These are phyloP conservation scores for Channallabes apus DNA, from an alignment of 2,797 vertebrate genomes.

Conservation along the genomic window DNA sequence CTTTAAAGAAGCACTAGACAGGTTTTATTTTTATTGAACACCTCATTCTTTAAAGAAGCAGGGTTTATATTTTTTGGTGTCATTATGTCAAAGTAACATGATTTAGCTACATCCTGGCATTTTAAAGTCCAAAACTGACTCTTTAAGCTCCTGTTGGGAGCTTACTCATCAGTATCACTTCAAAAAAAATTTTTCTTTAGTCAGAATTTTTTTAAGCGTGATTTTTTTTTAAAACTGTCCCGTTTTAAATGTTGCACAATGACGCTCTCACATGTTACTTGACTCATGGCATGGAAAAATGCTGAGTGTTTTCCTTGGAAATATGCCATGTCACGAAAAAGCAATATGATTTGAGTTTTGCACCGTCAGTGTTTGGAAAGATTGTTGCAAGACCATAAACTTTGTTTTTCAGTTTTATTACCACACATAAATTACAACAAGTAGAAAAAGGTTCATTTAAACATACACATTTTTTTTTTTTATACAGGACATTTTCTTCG, in stretches of 20 bases:
- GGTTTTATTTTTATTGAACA: not conserved
- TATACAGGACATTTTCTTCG: not conserved
- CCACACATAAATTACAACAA: conserved; percentile 33
- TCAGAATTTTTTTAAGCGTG: not conserved
- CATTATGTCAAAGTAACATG: not conserved
- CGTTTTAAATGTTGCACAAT: not conserved
- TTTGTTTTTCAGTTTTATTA: not conserved
- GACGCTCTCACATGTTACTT: not conserved
- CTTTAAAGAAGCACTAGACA: too few relatives aligned
- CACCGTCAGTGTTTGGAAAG: not conserved
- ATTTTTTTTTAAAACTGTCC: not conserved
- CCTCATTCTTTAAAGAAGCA: not conserved
- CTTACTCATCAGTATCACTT: not conserved
- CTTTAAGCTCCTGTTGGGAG: not conserved
- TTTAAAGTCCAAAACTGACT: not conserved
- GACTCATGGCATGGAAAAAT: too few relatives aligned
- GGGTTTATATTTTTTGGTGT: not conserved
- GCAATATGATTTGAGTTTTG: not conserved
- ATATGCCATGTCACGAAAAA: too few relatives aligned
- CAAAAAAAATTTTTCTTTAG: not conserved
- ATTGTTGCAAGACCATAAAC: not conserved
- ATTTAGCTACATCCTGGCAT: not conserved
- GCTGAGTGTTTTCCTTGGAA: not conserved
- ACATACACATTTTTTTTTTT: not conserved
- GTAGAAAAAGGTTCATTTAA: conserved; percentile 30